Evolutionary conservation across 2,113 vertebrate genomes (phyloP), one percentile per base, ranked within the genome.

Genomic region (Xiphophorus maculatus): DNA sequence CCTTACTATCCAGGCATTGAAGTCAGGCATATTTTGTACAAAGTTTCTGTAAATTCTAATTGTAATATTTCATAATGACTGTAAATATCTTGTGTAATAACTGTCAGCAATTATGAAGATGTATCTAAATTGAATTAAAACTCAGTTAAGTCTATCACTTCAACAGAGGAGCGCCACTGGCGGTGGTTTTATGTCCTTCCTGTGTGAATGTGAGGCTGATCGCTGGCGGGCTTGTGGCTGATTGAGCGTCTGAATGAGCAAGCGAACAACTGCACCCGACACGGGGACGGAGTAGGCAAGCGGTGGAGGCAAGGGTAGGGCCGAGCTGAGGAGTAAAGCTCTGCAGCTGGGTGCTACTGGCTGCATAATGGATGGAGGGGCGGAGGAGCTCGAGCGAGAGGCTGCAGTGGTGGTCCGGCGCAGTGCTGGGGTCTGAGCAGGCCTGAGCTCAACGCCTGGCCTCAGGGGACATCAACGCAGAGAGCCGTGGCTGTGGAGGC

Each of bases 61-160:
- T 93, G 91, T 96, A 96, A 95, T 94, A 94, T 97, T 96, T 96
- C 94, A 96, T 95, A 96, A 96, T 94, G 95, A 96, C 92, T 98
- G 97, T 96, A 98, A 97, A 98, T 95, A 93, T 95, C 93, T 95
- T 98, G 96, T 98, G 97, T 95, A 97, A 94, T 97, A 96, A 97
- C 96, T 98, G 96, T 97, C 97, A 96, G 91, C 96, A 96, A 96
- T 94, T 96, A 96, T 95, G 95, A 94, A 96, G 95, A 96, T 97
- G 96, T 96, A 96, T 96, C 93, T 96, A 96, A 95, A 94, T 95
- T 94, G 92, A 96, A 96, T 94, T 95, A 96, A 97, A 96, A 96
- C 95, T 93, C 92, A 94, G 95, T 96, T 94, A 95, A 96, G 94
- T 95, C 96, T 95, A 90, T 94, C 95, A 95, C 94, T 95, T 94